Conservation (phyloP, 2,888 invertebrate species). For the Liopterus haemorrhoidalis region DNA sequence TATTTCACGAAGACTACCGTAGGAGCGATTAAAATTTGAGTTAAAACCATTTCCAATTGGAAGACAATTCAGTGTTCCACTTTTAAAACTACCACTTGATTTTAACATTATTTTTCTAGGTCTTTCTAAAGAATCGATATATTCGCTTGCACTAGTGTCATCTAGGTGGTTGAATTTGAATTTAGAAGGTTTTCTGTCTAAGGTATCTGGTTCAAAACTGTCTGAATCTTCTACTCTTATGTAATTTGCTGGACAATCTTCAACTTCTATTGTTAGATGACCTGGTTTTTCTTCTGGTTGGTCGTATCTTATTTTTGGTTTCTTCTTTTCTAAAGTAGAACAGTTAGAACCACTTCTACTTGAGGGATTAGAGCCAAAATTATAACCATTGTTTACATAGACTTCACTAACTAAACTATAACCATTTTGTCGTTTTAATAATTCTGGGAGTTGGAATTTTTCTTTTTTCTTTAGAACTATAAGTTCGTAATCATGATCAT, state of each 20-base stretch:
- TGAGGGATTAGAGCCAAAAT: conserved; percentile 55
- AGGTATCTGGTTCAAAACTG: conserved; percentile 78
- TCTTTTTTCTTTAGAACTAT: conserved; percentile 41
- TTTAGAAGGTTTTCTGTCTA: conserved; percentile 70
- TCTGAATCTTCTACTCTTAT: conserved; percentile 72
- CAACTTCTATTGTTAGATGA: conserved; percentile 76
- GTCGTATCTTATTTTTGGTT: conserved; percentile 49
- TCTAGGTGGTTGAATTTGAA: conserved; percentile 42
- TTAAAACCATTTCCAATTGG: conserved; percentile 39
- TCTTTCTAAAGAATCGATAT: conserved; percentile 53
- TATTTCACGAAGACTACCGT: conserved; percentile 68
- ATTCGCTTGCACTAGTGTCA: conserved; percentile 42
- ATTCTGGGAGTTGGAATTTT: conserved; percentile 43
- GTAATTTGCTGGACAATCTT: conserved; percentile 72
- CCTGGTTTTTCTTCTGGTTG: conserved; percentile 61
- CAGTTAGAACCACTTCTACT: conserved; percentile 54
- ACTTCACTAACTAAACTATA: conserved; percentile 72
- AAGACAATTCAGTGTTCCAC: conserved; percentile 40
- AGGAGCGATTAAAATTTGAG: conserved; percentile 47
- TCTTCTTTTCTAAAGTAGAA: conserved; percentile 47
- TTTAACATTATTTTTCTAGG: conserved; percentile 57
- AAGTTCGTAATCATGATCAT: conserved; percentile 47
- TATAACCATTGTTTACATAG: conserved; percentile 70
- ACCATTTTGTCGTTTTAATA: conserved; percentile 48
- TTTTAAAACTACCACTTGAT: conserved; percentile 67